These are phyloP conservation scores for Phylloscopus whistleri DNA, from an alignment of 2,113 vertebrate species.

Conservation along the genomic window DNA sequence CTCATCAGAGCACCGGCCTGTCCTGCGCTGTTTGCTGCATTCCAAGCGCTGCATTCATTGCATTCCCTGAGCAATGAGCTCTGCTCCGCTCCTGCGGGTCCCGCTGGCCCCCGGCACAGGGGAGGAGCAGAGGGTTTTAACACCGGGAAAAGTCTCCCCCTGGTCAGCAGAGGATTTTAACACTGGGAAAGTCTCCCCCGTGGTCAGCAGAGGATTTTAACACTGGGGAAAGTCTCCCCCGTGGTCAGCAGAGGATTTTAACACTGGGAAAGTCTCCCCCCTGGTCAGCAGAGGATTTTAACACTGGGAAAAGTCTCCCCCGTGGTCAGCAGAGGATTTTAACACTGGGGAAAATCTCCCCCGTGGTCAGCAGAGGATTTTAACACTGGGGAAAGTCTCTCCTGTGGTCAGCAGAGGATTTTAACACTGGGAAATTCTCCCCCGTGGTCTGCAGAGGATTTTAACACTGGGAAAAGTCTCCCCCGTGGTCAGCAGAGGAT, in stretches of 20 bases:
- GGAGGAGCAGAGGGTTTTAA: not conserved
- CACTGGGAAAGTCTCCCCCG: too few relatives aligned
- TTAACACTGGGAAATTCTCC: too few relatives aligned
- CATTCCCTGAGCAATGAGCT: not conserved
- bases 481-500: not conserved
- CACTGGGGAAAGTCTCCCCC: not conserved
- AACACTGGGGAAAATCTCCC: too few relatives aligned
- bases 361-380: not conserved
- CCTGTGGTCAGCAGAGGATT: not conserved
- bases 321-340: too few relatives aligned
- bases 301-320: not conserved
- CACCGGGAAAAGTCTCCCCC: too few relatives aligned
- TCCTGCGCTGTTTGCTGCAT: not conserved
- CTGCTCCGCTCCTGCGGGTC: not conserved
- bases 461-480: not conserved
- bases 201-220: not conserved
- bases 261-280: too few relatives aligned
- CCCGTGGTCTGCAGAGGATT: not conserved
- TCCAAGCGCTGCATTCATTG: not conserved
- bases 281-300: not conserved
- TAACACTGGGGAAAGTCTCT: not conserved
- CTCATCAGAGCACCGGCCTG: not conserved
- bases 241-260: too few relatives aligned
- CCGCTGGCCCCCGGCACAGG: not conserved
- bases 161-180: too few relatives aligned